Evolutionary conservation across 1,140 invertebrate species (phyloP), one percentile per base, ranked within the genome.

Genomic region (Trialeurodes vaporariorum): DNA sequence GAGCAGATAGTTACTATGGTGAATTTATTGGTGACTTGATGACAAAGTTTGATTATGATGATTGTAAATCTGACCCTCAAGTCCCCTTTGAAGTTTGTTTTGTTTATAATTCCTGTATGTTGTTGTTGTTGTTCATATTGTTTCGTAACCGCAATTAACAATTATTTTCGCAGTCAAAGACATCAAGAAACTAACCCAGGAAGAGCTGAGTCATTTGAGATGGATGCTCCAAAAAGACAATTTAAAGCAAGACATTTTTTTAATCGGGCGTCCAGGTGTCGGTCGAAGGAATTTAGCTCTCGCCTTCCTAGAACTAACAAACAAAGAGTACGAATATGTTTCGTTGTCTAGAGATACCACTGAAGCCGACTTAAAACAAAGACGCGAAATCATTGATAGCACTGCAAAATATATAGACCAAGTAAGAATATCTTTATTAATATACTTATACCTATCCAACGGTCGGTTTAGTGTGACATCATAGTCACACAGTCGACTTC

Each of bases 141-240:
- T 9, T 61, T 27, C 24, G 2, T 65, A 5, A 65, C n/a, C 11
- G 27, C 27, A 26, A 5, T 13, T 26, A 26, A 61, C 23, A 63
- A 25, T 12, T 25, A 12, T 71, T 27, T 67, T 68, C 64, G 62
- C 69, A 49, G 69, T 78, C 78, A 25, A 72, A 86, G 84, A 86
- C 25, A 78, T 77, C 1, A 77, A 80, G 40, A 75, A 81, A 65
- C 72, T 85, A 63, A 82, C 86, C 65, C 92, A 95, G 79, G 87
- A 87, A 61, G 84, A 85, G n/a, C 77, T 95, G 2, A 83, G 86
- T 62, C 89, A 95, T 77, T 79, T 96, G 71, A 83, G 88, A 84
- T 96, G 94, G 94, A 95, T 96, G 86, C 84, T 96, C 77, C 93
- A 96, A 76, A 96, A 97, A 77, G 93, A 98, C 80, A 75, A 86